These are phyloP conservation scores for Saccostrea echinata DNA, from an alignment of 1,140 invertebrate species.

Conservation along the genomic window DNA sequence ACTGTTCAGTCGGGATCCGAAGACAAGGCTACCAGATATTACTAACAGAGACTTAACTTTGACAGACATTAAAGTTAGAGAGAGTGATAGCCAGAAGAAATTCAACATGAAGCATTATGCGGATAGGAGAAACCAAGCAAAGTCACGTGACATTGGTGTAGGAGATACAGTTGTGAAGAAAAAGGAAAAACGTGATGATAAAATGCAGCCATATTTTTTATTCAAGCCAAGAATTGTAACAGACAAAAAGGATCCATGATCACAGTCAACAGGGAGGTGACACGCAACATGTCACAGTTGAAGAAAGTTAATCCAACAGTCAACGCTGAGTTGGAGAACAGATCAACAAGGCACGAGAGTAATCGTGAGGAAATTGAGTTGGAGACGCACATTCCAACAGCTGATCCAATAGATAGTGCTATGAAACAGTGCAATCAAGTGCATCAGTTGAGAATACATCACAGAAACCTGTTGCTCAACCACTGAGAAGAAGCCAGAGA, in stretches of 20 bases:
- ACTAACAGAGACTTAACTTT: neutral
- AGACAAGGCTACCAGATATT: conserved; percentile 19
- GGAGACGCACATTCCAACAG: too few relatives aligned
- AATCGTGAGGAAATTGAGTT: too few relatives aligned
- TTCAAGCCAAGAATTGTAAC: neutral
- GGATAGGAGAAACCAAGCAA: neutral
- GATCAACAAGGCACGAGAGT: too few relatives aligned
- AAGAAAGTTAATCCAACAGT: too few relatives aligned
- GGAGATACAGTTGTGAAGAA: conserved; percentile 7
- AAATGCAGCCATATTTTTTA: neutral
- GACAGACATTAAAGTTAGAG: neutral
- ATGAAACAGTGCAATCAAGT: too few relatives aligned
- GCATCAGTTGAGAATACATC: too few relatives aligned
- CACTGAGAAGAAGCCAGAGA: too few relatives aligned
- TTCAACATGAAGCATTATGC: neutral
- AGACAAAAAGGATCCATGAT: neutral
- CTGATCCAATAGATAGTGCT: too few relatives aligned
- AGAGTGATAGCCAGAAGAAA: neutral
- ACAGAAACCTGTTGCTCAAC: too few relatives aligned
- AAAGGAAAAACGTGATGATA: neutral
- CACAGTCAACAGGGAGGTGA: too few relatives aligned
- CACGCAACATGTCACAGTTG: too few relatives aligned
- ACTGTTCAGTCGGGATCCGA: conserved; percentile 56
- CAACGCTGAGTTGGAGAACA: too few relatives aligned
- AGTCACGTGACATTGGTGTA: neutral